These are phyloP conservation scores for Thymelicus sylvestris DNA, from an alignment of 2,888 invertebrate genomes.

Conservation along the genomic window DNA sequence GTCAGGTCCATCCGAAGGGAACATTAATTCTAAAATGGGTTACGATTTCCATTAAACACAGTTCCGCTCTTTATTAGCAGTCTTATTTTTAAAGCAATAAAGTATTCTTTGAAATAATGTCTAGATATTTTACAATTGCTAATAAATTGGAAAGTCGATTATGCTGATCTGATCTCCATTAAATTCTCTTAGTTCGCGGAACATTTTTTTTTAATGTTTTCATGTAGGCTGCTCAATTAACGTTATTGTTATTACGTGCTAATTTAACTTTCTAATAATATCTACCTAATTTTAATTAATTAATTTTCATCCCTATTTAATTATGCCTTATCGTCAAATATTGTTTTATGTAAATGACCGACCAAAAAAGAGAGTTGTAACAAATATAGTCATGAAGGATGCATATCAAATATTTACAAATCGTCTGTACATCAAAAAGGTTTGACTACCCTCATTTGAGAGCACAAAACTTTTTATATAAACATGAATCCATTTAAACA, in stretches of 20 bases:
- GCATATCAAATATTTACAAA: no score
- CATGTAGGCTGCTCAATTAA: slow-evolving; percentile 11
- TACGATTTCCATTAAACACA: slow-evolving; percentile 27
- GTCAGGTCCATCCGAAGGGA: slow-evolving; percentile 18
- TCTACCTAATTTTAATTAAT: no score
- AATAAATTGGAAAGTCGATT: slow-evolving; percentile 36
- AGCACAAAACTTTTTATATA: no score
- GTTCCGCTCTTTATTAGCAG: not conserved
- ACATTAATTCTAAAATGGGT: slow-evolving; percentile 31
- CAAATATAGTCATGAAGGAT: no score
- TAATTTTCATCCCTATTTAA: no score
- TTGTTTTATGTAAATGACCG: no score
- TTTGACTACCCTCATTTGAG: no score
- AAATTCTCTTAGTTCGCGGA: slow-evolving; percentile 23
- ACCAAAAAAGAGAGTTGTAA: no score
- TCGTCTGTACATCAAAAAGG: no score
- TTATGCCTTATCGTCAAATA: no score
- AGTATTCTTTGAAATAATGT: slow-evolving; percentile 10
- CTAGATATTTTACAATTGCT: slow-evolving; percentile 28
- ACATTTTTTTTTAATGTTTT: slow-evolving; percentile 16
- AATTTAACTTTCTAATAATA: not conserved
- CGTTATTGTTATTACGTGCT: slow-evolving; percentile 3
- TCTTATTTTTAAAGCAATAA: slow-evolving; percentile 10
- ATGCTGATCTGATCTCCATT: slow-evolving; percentile 15
- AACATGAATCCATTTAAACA: no score